Percentiles rank a stretch among this genome's conserved stretches.
Conservation (phyloP, 2,113 vertebrate species). For the Psephotus haematonotus region DNA sequence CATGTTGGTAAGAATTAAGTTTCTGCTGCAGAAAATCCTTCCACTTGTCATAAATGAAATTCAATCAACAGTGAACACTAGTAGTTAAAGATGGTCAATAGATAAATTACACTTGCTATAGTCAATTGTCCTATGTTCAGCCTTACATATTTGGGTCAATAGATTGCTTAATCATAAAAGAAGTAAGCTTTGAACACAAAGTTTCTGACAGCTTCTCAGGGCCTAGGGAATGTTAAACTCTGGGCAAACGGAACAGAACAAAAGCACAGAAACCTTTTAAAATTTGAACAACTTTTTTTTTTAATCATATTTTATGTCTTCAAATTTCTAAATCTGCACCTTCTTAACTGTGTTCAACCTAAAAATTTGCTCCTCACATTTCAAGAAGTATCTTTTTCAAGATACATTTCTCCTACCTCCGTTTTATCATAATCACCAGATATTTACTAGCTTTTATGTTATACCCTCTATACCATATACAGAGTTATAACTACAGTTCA, state of each 20-base stretch:
- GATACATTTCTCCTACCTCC: not conserved
- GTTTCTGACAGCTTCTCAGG: not conserved
- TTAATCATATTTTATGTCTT: not conserved
- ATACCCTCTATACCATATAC: not conserved
- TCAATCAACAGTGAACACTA: not conserved
- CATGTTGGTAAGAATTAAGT: not conserved
- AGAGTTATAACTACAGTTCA: not conserved
- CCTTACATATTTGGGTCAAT: not conserved
- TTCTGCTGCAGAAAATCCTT: not conserved
- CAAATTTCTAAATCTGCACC: not conserved
- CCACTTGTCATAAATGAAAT: not conserved
- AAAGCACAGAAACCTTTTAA: not conserved
- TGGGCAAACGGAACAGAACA: not conserved
- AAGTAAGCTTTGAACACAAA: not conserved
- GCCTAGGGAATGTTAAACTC: not conserved
- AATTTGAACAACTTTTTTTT: not conserved
- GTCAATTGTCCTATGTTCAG: not conserved
- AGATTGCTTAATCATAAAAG: not conserved
- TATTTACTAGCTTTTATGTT: not conserved
- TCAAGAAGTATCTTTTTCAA: not conserved
- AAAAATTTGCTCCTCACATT: rapidly evolving
- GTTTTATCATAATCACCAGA: not conserved
- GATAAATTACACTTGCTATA: not conserved
- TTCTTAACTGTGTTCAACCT: not conserved
- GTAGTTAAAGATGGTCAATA: not conserved